Evolutionary conservation across 1,140 invertebrate species (phyloP).

Genomic region (Bradysia coprophila): DNA sequence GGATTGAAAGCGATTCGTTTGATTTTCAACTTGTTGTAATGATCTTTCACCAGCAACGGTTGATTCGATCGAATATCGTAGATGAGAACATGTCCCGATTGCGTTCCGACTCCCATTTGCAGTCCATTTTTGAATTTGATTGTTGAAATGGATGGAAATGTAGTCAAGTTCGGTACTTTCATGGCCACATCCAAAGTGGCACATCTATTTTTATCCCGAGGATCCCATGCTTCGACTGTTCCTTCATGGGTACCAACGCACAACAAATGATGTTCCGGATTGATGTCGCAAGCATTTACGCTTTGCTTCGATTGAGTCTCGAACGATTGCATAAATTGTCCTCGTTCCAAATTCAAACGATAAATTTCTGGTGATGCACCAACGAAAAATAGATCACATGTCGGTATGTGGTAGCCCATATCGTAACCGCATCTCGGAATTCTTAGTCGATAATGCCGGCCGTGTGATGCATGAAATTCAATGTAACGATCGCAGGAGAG

Average conservation of each 20-base stretch:
- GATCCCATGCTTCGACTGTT: conserved; percentile 92
- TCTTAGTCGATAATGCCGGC: conserved; percentile 74
- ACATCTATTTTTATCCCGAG: conserved; percentile 52
- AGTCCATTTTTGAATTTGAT: conserved; percentile 67
- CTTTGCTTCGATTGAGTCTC: conserved; percentile 44
- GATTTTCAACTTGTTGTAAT: conserved; percentile 86
- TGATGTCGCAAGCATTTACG: conserved; percentile 75
- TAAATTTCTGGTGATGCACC: conserved; percentile 80
- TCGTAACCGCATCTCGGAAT: conserved; percentile 94
- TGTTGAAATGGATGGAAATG: conserved; percentile 29
- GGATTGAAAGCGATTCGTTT: conserved; percentile 75
- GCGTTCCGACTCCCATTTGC: conserved; percentile 78
- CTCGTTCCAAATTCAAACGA: conserved; percentile 87
- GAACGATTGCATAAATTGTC: conserved; percentile 78
- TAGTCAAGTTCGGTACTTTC: conserved; percentile 24
- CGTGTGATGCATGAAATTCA: conserved; percentile 88
- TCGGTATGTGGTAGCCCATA: conserved; percentile 74
- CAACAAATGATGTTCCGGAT: conserved; percentile 75
- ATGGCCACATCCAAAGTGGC: conserved; percentile 74
- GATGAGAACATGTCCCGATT: conserved; percentile 79
- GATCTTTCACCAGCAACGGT: conserved; percentile 83
- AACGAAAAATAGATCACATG: conserved; percentile 84
- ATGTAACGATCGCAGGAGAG: conserved; percentile 75
- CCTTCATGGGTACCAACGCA: conserved; percentile 82
- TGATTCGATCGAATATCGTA: conserved; percentile 89